A percentile compares a stretch with the other conserved stretches of the same genome.
These are phyloP conservation scores for Conomelus anceps DNA, from an alignment of 2,888 invertebrate genomes.

Conservation along the genomic window DNA sequence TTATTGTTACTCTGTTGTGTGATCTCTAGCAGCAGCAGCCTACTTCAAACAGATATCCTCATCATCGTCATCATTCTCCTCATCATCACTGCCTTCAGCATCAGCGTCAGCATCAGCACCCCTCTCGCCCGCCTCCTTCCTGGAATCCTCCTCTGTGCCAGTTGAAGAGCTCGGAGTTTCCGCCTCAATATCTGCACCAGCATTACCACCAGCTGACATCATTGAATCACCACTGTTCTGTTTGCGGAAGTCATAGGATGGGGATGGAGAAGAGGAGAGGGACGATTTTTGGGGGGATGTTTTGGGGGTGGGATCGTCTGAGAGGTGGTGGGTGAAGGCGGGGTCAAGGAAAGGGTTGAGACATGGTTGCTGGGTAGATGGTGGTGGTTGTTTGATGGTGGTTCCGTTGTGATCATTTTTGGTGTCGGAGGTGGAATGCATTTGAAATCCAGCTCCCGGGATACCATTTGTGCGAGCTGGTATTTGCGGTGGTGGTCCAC, in stretches of 20 bases:
- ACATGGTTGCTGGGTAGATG: neutral
- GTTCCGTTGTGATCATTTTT: no score
- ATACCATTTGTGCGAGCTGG: neutral
- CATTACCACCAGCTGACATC: neutral
- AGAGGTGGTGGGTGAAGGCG: neutral
- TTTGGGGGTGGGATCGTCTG: neutral
- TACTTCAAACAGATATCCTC: conserved; percentile 7
- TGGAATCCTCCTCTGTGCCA: conserved; percentile 34
- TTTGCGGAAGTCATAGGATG: conserved; percentile 28
- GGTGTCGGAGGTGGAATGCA: neutral
- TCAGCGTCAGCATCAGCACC: conserved; percentile 35
- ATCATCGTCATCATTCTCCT: conserved; percentile 20
- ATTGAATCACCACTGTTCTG: neutral
- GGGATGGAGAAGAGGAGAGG: conserved; percentile 16
- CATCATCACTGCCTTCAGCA: conserved; percentile 34
- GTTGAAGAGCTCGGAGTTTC: conserved; percentile 36
- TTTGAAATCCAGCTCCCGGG: neutral
- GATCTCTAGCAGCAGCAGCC: neutral
- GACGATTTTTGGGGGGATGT: neutral
- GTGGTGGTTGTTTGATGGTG: neutral
- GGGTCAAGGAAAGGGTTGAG: neutral
- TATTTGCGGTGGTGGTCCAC: conserved; percentile 4
- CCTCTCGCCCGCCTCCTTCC: conserved; percentile 30
- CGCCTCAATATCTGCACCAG: conserved; percentile 6
- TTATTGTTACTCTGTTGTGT: neutral